phyloP scores from a whole-genome alignment of 2,113 vertebrate species.

The Ochotona princeps region DNA sequence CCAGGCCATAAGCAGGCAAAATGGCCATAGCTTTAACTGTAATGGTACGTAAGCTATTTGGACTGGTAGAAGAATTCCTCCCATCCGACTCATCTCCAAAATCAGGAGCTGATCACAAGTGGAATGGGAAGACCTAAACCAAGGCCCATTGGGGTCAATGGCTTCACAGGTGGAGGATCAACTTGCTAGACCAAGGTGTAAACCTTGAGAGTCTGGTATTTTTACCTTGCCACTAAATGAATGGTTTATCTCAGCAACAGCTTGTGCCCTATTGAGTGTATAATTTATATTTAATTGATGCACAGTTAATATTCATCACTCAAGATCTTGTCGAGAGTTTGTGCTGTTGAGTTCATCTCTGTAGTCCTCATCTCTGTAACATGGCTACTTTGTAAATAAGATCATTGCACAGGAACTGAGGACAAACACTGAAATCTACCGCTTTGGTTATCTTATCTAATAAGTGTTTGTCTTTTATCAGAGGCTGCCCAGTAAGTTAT shows the following conservation, averaged over 20 bases:
- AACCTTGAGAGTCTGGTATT: not conserved
- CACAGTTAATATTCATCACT: not conserved
- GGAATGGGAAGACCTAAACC: too few species aligned
- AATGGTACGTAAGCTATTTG: too few species aligned
- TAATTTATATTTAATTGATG: not conserved
- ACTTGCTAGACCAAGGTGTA: too few species aligned
- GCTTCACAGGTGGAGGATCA: too few species aligned
- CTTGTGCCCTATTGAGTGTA: not conserved
- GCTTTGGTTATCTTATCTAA: not conserved
- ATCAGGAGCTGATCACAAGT: too few species aligned
- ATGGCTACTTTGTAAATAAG: not conserved
- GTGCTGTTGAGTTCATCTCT: not conserved
- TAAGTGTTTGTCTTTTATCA: not conserved
- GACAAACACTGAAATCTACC: not conserved
- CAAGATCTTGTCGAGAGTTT: not conserved
- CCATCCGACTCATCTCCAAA: too few species aligned
- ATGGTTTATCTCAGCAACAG: not conserved
- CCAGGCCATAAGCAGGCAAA: too few species aligned
- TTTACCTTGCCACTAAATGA: not conserved
- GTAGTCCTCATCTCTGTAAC: too few species aligned
- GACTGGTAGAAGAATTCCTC: too few species aligned
- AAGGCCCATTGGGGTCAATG: too few species aligned
- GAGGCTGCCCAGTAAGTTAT: not conserved
- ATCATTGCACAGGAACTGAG: not conserved
- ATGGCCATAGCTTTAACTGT: too few species aligned